Base-by-base conservation (phyloP, 2,797 vertebrate species). In the Microctenopoma stevenorrisi region DNA sequence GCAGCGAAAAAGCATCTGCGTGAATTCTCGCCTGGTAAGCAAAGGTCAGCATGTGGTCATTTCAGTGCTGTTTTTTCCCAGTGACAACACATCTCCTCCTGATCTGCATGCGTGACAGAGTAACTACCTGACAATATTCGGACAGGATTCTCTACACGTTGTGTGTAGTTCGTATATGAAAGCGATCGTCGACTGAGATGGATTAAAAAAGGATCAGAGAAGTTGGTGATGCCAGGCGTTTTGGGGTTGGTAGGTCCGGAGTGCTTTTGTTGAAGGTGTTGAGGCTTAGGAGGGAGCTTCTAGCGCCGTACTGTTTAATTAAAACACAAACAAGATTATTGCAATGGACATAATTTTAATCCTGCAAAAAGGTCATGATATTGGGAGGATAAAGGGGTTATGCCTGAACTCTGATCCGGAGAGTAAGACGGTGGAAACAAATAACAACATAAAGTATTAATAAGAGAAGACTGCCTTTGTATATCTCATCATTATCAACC, bases 291-390 rank as follows among this genome's bases (percentile, higher is more conserved):
- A 61, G 26, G 18, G 37, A 52, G 55, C 44, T 61, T 68, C 60
- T 13, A 64, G 65, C 33, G 81, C 72, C 69, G 63, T 76, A n/a
- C 54, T 64, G 78, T 76, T 84, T 84, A 84, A 89, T 90, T 89
- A 87, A 89, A 88, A 82, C 57, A 74, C 61, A 74, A 76, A 78
- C 46, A 64, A 76, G 82, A 85, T 88, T 81, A 87, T 64, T 72
- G 48, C 63, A 14, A 12, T 72, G 53, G 61, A 81, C 83, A 83
- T 76, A 44, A 51, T 75, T 83, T 72, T 64, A 85, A 86, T 87
- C 64, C 68, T 52, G 28, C 71, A 64, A 76, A 76, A 88, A 86
- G 81, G 66, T 59, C 42, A 70, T 73, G 72, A 78, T 65, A 77
- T 83, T 76, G 75, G 57, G 53, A 55, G 26, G 25, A 54, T n/a